phyloP scores from a whole-genome alignment of 2,797 vertebrate genomes.

The Apodemus agrarius region DNA sequence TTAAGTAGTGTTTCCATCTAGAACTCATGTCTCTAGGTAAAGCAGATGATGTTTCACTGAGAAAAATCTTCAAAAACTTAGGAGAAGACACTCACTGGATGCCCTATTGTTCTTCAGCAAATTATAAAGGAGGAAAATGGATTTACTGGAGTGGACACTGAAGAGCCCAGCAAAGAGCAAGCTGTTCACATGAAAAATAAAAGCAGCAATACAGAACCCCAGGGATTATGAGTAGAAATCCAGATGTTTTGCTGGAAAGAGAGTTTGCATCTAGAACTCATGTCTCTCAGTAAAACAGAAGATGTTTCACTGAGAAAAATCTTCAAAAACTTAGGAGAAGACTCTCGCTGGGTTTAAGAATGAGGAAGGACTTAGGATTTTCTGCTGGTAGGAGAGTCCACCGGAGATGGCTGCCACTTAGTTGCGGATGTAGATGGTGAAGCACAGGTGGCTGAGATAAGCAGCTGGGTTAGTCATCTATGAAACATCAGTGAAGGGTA shows the following conservation, averaged over 20 bases:
- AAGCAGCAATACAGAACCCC: neutral
- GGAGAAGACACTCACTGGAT: neutral
- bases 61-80: neutral
- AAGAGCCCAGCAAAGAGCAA: neutral
- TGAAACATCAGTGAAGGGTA: neutral
- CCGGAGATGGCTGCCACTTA: neutral
- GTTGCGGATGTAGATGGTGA: too few species aligned
- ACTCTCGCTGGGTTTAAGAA: neutral
- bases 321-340: neutral
- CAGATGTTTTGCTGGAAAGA: neutral
- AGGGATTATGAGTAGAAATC: neutral
- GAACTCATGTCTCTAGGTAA: neutral
- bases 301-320: neutral
- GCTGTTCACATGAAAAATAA: too few species aligned
- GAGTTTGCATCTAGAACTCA: too few species aligned
- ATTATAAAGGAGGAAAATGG: too few species aligned
- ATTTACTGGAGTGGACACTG: neutral
- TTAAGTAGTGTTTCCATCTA: too few species aligned
- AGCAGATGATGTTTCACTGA: neutral
- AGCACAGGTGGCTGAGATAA: neutral
- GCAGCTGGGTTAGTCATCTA: too few species aligned
- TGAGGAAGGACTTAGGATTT: neutral
- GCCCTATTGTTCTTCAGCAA: neutral
- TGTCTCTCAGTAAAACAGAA: neutral
- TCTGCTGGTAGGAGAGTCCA: neutral